Conservation (phyloP, 1,140 invertebrate genomes). For the Drosophila nigrodunni region DNA sequence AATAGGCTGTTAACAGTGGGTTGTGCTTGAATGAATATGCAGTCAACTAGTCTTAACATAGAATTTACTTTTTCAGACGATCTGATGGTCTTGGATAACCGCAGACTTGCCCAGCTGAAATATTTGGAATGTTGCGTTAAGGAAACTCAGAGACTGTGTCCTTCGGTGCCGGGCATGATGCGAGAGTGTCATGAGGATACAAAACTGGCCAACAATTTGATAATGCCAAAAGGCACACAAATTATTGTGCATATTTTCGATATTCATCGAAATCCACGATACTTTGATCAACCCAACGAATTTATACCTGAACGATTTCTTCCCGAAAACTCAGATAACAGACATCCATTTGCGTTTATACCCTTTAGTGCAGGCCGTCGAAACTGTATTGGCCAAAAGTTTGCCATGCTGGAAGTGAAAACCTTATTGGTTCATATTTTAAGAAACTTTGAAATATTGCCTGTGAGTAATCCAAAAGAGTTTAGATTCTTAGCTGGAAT, state of each 20-base stretch:
- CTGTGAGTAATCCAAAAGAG: slow-evolving; percentile 38
- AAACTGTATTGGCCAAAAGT: slow-evolving; percentile 81
- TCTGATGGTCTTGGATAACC: slow-evolving; percentile 78
- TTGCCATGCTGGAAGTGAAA: slow-evolving; percentile 85
- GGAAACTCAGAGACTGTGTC: slow-evolving; percentile 87
- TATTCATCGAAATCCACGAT: slow-evolving; percentile 86
- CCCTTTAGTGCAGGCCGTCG: slow-evolving; percentile 85
- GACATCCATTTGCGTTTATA: slow-evolving; percentile 85
- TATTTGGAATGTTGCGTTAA: slow-evolving; percentile 88
- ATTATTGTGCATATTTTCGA: slow-evolving; percentile 84
- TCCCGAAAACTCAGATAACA: slow-evolving; percentile 86
- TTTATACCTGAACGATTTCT: slow-evolving; percentile 91
- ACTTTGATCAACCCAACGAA: slow-evolving; percentile 89
- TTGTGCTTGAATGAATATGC: too few relatives aligned
- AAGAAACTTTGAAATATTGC: slow-evolving; percentile 61
- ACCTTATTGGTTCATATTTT: slow-evolving; percentile 79
- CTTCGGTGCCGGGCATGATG: slow-evolving; percentile 88
- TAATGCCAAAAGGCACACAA: slow-evolving; percentile 85
- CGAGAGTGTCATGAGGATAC: slow-evolving; percentile 86
- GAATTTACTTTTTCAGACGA: slow-evolving; percentile 28
- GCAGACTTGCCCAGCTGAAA: slow-evolving; percentile 87
- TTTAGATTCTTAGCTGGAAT: slow-evolving; percentile 49
- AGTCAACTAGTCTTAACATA: too few relatives aligned
- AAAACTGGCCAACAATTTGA: slow-evolving; percentile 69
- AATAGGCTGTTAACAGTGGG: too few relatives aligned